phyloP scores from a whole-genome alignment of 2,888 invertebrate genomes.

The Drosophila ezoana region DNA sequence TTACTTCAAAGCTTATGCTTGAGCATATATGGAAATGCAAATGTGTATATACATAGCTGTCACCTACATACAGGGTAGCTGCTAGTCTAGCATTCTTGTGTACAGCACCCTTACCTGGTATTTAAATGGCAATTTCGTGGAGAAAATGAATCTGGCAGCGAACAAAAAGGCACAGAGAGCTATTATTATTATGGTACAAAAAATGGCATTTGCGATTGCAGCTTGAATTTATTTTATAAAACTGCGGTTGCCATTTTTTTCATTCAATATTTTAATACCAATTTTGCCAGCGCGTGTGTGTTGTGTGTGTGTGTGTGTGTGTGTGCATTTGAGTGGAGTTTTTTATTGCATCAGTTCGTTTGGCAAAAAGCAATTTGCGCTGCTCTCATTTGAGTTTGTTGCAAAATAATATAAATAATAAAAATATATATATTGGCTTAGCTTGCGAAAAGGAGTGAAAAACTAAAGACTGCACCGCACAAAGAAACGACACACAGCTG shows the following conservation, averaged over 20 bases:
- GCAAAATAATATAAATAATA: slow-evolving; percentile 10
- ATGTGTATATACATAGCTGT: too few species aligned
- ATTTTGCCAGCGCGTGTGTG: background rate
- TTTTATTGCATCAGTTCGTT: slow-evolving; percentile 15
- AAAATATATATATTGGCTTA: slow-evolving; percentile 6
- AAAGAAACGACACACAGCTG: background rate
- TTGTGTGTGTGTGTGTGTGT: background rate
- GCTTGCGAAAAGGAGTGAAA: background rate
- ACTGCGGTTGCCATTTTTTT: slow-evolving; percentile 25
- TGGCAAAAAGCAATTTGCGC: slow-evolving; percentile 16
- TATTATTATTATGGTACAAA: slow-evolving; percentile 8
- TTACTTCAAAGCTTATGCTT: too few species aligned
- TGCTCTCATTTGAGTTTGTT: slow-evolving; percentile 9
- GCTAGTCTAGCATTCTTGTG: background rate
- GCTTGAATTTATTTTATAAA: slow-evolving; percentile 24
- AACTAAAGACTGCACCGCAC: slow-evolving; percentile 1
- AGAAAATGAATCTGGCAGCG: slow-evolving; percentile 24
- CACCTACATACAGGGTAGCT: background rate
- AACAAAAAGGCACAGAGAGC: slow-evolving; percentile 4
- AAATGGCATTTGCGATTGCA: slow-evolving; percentile 22
- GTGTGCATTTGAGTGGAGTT: background rate
- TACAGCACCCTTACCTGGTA: background rate
- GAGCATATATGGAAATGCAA: too few species aligned
- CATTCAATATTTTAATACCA: slow-evolving; percentile 20
- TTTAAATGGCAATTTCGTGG: slow-evolving; percentile 18